Conservation (phyloP, 2,888 invertebrate species). For the Bombylius major region DNA sequence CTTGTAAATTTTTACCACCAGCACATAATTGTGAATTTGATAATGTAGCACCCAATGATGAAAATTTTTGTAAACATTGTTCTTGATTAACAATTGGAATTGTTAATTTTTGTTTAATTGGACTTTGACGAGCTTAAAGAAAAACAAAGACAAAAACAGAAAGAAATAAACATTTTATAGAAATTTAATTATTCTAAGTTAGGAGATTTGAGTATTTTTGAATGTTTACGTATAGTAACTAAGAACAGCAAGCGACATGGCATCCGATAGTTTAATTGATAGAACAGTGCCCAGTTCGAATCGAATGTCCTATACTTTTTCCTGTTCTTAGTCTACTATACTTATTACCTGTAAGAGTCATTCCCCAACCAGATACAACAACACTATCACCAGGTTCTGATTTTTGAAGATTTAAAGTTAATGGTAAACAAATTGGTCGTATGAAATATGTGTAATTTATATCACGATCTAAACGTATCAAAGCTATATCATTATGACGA, state of each 20-base stretch:
- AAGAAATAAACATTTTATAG: too few species aligned
- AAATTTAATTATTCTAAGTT: too few species aligned
- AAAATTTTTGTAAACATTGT: conserved; percentile 37
- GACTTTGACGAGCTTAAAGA: conserved; percentile 36
- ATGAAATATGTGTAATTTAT: conserved; percentile 44
- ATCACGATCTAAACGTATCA: conserved; percentile 46
- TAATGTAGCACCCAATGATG: conserved; percentile 23
- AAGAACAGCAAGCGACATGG: too few species aligned
- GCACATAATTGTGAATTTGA: conserved; percentile 48
- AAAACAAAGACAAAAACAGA: not conserved
- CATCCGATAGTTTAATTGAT: too few species aligned
- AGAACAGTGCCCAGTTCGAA: too few species aligned
- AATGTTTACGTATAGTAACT: too few species aligned
- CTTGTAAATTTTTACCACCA: conserved; percentile 51
- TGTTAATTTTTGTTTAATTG: conserved; percentile 42
- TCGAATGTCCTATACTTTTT: too few species aligned
- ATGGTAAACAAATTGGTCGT: conserved; percentile 48
- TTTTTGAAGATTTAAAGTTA: conserved; percentile 12
- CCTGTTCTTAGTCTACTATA: too few species aligned
- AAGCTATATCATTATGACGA: conserved; percentile 58
- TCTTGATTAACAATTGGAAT: conserved; percentile 39
- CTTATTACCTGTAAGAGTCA: conserved; percentile 30
- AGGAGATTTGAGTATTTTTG: too few species aligned
- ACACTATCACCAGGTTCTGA: conserved; percentile 22
- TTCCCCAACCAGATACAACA: conserved; percentile 52